Base-by-base conservation (phyloP, 2,797 vertebrate genomes). In the Oceanodroma leucorhoa region DNA sequence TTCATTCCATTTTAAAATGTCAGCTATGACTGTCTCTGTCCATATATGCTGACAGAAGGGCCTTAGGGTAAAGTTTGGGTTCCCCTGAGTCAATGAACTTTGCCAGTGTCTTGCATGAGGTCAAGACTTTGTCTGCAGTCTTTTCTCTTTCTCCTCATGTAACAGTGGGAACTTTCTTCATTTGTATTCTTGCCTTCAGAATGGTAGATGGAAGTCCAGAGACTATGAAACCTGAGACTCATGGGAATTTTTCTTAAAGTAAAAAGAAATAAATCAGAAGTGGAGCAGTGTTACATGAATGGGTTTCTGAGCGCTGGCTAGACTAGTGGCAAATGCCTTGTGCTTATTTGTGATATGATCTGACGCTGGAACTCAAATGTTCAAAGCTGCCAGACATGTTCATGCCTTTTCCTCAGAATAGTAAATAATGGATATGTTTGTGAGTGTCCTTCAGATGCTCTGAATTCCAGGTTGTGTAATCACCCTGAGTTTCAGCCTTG, bases 381-480 rank as follows among this genome's bases (percentile, higher is more conserved):
- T 90, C 46, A 71, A 83, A 79, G 65, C 54, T 84, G 51, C 50
- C 80, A 90, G 46, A 69, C 0, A 0, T 32, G 27, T 72, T 95
- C 40, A 23, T 92, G 65, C 36, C 40, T 78, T 83, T 84, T 70
- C 53, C 27, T 80, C 36, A 43, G 45, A 86, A 45, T 7, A 93
- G 64, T 50, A 73, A 95, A 92, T 86, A 89, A 66, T 20, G 10
- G 41, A 16, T 85, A 27, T 75, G 45, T 89, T 88, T 91, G 50
- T 53, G 9, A 77, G 36, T 64, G 38, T 75, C 72, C 66, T 72
- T 94, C 70, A 91, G 69, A 83, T 89, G 50, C 40, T 83, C 57
- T 93, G 60, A 83, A 62, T 83, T 88, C 41, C 73, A 61, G 27
- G 36, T 83, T 91, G 67, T 81, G 69, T 81, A 95, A 91, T 87